These are phyloP conservation scores for Istiophorus platypterus DNA, from an alignment of 2,113 vertebrate genomes.

Conservation along the genomic window DNA sequence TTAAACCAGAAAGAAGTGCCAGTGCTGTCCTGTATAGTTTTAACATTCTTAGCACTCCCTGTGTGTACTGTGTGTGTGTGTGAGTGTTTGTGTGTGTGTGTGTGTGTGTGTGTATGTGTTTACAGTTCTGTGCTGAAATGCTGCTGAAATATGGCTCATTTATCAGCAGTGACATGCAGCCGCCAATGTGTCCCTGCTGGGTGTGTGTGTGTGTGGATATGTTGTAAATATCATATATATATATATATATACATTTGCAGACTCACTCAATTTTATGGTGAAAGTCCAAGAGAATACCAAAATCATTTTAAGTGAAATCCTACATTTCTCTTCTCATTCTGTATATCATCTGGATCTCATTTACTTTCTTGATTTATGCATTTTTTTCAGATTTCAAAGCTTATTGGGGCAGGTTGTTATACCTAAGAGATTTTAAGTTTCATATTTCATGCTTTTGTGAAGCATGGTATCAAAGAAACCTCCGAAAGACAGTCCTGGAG, in stretches of 20 bases:
- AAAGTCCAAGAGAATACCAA: neutral
- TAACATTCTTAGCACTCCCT: conserved; percentile 13
- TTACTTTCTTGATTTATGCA: conserved; percentile 17
- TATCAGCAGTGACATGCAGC: conserved; percentile 7
- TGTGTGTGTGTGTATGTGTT: neutral
- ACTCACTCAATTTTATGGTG: neutral
- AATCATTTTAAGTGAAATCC: neutral
- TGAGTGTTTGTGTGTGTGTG: conserved; percentile 20
- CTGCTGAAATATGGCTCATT: conserved; percentile 6
- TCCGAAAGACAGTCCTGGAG: conserved; percentile 30
- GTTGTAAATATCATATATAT: neutral
- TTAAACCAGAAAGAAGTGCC: conserved; percentile 36
- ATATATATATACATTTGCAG: neutral
- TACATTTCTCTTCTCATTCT: neutral
- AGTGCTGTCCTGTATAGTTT: conserved; percentile 28
- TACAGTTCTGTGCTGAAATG: conserved; percentile 21
- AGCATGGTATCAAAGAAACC: conserved; percentile 36
- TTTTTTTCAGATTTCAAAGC: conserved; percentile 9
- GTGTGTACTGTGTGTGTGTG: neutral
- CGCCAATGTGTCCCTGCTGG: neutral
- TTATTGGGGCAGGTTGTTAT: neutral
- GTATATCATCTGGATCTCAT: conserved; percentile 10
- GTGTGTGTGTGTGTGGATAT: neutral
- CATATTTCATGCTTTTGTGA: conserved; percentile 41
- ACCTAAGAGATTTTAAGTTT: conserved; percentile 17